These are phyloP conservation scores for Dendrocincla fuliginosa DNA, from an alignment of 2,797 vertebrate species.

Conservation along the genomic window DNA sequence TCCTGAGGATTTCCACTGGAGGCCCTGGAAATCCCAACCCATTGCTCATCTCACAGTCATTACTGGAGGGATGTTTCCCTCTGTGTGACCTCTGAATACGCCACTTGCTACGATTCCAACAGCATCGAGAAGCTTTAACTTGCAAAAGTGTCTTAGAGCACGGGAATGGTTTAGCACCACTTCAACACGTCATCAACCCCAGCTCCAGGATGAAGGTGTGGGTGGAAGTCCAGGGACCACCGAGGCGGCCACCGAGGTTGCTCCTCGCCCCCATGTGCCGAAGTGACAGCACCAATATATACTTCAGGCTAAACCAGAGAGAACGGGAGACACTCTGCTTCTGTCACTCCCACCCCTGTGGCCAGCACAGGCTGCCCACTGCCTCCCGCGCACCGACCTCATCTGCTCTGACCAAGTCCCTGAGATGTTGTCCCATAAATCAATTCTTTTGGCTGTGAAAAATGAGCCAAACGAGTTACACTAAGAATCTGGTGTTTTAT, in stretches of 20 bases:
- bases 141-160: neutral
- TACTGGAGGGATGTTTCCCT: neutral
- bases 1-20: neutral
- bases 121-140: neutral
- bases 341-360: neutral
- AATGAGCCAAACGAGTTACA: conserved; percentile 69
- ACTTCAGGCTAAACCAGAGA: neutral
- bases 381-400: neutral
- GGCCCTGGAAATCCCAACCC: neutral
- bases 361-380: neutral
- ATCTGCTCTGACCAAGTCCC: neutral
- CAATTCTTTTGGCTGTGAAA: conserved; percentile 62
- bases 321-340: neutral
- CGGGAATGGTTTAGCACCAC: neutral
- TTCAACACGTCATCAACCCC: neutral
- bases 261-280: neutral
- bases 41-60: neutral
- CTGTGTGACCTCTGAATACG: fast-evolving
- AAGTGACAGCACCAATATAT: neutral
- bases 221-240: neutral
- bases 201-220: neutral
- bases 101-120: neutral
- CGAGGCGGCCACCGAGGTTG: neutral
- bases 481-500: conserved; percentile 67
- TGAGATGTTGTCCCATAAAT: conserved; percentile 51